These are phyloP conservation scores for Catharus bicknelli DNA, from an alignment of 2,113 vertebrate genomes.

Conservation along the genomic window DNA sequence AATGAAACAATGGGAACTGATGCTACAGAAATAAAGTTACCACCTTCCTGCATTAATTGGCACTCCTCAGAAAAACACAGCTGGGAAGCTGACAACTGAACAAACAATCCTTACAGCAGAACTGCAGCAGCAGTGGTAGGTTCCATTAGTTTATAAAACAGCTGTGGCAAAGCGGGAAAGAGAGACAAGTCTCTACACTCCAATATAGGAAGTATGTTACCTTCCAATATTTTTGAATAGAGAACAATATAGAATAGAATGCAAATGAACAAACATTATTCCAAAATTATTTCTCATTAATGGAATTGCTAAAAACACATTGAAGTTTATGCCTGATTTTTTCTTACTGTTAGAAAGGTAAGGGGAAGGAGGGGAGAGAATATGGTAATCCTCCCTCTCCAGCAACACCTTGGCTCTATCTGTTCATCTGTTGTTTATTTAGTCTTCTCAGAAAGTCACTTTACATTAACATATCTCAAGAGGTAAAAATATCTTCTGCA, in stretches of 20 bases:
- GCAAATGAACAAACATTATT: neutral
- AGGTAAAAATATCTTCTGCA: neutral
- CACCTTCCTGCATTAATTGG: neutral
- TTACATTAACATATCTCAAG: fast-evolving
- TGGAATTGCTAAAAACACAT: neutral
- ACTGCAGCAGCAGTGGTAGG: neutral
- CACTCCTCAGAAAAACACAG: neutral
- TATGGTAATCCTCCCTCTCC: neutral
- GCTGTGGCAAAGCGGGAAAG: neutral
- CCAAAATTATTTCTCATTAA: neutral
- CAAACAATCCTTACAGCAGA: neutral
- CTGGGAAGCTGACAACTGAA: neutral
- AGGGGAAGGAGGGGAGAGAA: neutral
- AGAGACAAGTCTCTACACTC: neutral
- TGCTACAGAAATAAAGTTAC: neutral
- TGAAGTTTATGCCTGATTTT: neutral
- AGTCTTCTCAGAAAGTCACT: neutral
- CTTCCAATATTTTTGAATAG: neutral
- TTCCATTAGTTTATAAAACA: neutral
- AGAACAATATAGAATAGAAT: neutral
- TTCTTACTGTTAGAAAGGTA: neutral
- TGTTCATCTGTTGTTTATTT: neutral
- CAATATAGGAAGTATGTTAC: neutral
- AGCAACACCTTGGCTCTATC: neutral
- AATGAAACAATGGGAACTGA: neutral